Percentiles rank a stretch among this genome's conserved stretches.
phyloP scores from a whole-genome alignment of 2,113 vertebrate genomes.

The Oreamnos americanus region DNA sequence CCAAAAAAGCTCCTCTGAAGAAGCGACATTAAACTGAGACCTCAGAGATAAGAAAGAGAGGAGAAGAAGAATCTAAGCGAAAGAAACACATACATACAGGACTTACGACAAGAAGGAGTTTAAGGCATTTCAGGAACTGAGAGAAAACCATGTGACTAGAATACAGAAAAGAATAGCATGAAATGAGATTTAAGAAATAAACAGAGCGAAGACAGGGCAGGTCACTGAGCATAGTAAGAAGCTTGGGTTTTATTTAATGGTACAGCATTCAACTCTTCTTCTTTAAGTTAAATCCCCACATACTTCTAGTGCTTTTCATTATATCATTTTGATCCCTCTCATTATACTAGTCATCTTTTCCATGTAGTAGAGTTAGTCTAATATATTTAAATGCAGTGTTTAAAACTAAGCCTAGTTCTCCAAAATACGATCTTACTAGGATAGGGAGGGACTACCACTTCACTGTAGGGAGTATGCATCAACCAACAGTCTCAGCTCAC shows the following conservation, averaged over 20 bases:
- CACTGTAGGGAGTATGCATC: not conserved
- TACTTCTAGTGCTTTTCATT: conserved; percentile 6
- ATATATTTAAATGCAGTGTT: not conserved
- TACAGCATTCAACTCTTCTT: not conserved
- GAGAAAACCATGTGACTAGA: not conserved
- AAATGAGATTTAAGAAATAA: not conserved
- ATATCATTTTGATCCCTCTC: not conserved
- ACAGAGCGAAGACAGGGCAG: not conserved
- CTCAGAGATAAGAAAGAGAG: not conserved
- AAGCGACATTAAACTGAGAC: not conserved
- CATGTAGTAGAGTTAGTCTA: not conserved
- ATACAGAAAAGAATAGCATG: not conserved
- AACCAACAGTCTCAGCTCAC: not conserved
- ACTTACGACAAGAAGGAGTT: not conserved
- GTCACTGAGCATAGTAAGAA: not conserved
- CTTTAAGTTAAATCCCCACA: not conserved
- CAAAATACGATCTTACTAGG: not conserved
- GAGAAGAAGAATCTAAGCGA: not conserved
- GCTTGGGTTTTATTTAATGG: not conserved
- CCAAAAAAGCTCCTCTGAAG: not conserved
- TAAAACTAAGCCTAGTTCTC: conserved; percentile 25
- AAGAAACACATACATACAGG: not conserved
- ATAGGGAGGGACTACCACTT: not conserved
- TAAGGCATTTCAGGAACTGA: not conserved
- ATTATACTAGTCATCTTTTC: not conserved